Evolutionary conservation across 2,888 invertebrate species (phyloP), one percentile per base, ranked within the genome.

Genomic region (Tromatobia lineatoria): DNA sequence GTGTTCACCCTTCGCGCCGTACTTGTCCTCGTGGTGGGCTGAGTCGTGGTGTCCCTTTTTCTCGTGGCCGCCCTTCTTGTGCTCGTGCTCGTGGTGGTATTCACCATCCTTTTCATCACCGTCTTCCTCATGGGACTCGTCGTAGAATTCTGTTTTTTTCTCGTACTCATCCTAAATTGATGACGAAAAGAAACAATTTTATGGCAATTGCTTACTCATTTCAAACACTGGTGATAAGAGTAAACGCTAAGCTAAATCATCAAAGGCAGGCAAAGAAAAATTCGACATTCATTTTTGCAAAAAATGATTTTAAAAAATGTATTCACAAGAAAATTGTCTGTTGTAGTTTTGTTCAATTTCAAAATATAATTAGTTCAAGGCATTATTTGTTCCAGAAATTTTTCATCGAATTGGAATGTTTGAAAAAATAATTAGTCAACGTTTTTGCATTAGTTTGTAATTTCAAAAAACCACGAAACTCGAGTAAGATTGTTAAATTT

Each of bases 101-200:
- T 95, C 96, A 0, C 96, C 96, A 81, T 96, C 95, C 85, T 96
- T 96, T 88, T 96, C 96, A 64, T 95, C 94, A 34, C 96, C 96
- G 0, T 94, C 95, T 2, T 95, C 96, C 85, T 96, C 96, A 42
- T 96, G 95, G 80, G 96, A 96, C 91, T 97, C 97, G 90, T 97
- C 97, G 90, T 96, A 97, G 94, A 97, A 97, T 90, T 96, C 96
- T 45, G 96, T 96, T 83, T 96, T 96, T 91, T 97, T 96, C 90
- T 96, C 96, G 90, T 95, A 97, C 89, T 96, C 97, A 87, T 97
- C 96, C 91, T 93, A 85, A 86, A 74, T 86, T 85, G 86, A 38
- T 83, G 79, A 66, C 74, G 23, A 59, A 52, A 69, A n/a, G n/a
- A 25, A 54, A 80, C 29, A 29, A 13, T 64, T 80, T 71, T 25